Conservation (phyloP, 1,140 invertebrate species). For the Reticulitermes speratus region DNA sequence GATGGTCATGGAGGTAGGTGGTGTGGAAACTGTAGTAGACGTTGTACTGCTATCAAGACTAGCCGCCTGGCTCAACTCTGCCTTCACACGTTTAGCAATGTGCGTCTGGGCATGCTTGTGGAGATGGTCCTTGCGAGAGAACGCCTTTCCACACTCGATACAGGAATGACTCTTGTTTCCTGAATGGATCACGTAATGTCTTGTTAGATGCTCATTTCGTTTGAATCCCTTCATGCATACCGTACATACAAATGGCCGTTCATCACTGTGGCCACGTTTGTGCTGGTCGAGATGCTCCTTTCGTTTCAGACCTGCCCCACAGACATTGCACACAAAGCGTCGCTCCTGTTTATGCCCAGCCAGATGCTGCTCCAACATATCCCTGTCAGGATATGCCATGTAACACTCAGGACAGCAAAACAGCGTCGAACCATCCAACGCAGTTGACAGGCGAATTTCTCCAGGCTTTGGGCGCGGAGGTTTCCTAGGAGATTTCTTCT, state of each 20-base stretch:
- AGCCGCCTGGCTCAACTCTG: slow-evolving; percentile 23
- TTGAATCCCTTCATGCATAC: slow-evolving; percentile 57
- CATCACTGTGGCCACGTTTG: slow-evolving; percentile 55
- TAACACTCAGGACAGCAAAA: slow-evolving; percentile 52
- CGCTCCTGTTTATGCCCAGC: slow-evolving; percentile 47
- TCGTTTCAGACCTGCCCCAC: slow-evolving; percentile 52
- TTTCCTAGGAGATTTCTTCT: slow-evolving; percentile 24
- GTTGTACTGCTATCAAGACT: neutral
- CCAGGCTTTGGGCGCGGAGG: slow-evolving; percentile 25
- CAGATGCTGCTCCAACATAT: slow-evolving; percentile 48
- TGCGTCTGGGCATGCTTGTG: slow-evolving; percentile 43
- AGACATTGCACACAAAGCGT: slow-evolving; percentile 55
- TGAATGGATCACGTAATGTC: slow-evolving; percentile 53
- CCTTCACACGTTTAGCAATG: slow-evolving; percentile 37
- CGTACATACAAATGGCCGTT: slow-evolving; percentile 53
- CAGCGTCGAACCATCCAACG: slow-evolving; percentile 42
- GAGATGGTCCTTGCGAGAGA: slow-evolving; percentile 39
- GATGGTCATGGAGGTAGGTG: neutral
- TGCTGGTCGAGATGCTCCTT: slow-evolving; percentile 55
- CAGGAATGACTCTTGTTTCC: slow-evolving; percentile 56
- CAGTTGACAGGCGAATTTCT: slow-evolving; percentile 26
- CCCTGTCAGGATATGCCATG: slow-evolving; percentile 48
- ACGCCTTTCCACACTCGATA: slow-evolving; percentile 57
- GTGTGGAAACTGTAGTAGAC: neutral
- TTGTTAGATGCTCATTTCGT: slow-evolving; percentile 39